phyloP scores from a whole-genome alignment of 1,140 invertebrate species.

The Subanguina moxae region DNA sequence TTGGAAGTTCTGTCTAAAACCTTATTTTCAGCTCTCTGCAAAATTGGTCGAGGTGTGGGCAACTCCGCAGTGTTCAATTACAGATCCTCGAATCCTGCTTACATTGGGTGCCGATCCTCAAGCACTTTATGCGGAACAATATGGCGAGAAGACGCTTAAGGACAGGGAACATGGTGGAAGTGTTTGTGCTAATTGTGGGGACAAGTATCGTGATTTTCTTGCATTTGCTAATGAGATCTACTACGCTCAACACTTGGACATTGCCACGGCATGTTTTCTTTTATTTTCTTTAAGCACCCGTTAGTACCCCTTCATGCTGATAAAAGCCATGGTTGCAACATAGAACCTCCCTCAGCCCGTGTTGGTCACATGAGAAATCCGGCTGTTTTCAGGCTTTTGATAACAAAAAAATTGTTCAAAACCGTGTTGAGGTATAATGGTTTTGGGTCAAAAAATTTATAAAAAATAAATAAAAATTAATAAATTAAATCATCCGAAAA shows the following conservation, averaged over 20 bases:
- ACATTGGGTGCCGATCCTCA: conserved; percentile 42
- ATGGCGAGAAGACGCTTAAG: conserved; percentile 38
- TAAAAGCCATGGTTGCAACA: too few relatives aligned
- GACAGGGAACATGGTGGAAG: conserved; percentile 37
- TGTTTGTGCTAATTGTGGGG: conserved; percentile 19
- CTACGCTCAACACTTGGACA: conserved; percentile 27
- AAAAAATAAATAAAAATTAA: too few relatives aligned
- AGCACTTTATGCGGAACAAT: conserved; percentile 38
- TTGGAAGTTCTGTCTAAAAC: too few relatives aligned
- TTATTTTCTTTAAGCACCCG: background rate
- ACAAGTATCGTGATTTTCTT: conserved; percentile 35
- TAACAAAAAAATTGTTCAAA: too few relatives aligned
- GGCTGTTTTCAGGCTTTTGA: too few relatives aligned
- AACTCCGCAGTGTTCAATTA: conserved; percentile 47
- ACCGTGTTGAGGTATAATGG: too few relatives aligned
- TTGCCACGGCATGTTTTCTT: background rate
- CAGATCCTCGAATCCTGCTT: conserved; percentile 47
- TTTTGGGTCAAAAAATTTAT: too few relatives aligned
- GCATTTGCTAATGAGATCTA: conserved; percentile 28
- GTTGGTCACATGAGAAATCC: too few relatives aligned
- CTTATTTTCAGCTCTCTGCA: conserved; percentile 36
- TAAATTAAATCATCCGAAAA: too few relatives aligned
- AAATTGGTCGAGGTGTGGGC: conserved; percentile 47
- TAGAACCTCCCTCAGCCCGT: too few relatives aligned
- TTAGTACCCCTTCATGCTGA: too few relatives aligned